These are phyloP conservation scores for Cromileptes altivelis DNA, from an alignment of 2,113 vertebrate species.

Conservation along the genomic window DNA sequence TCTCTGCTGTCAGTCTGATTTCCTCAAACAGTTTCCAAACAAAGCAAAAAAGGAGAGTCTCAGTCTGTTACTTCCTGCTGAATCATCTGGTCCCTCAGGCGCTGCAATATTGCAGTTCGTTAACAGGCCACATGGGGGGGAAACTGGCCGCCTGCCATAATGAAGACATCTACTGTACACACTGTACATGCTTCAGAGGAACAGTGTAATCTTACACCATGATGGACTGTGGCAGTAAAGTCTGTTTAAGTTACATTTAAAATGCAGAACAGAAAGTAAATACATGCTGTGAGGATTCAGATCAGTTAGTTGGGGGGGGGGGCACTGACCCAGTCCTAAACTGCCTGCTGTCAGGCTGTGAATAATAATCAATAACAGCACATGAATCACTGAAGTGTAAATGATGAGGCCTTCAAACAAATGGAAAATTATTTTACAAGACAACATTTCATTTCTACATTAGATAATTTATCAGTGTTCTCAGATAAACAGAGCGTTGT, in stretches of 20 bases:
- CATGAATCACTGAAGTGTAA: constrained; percentile 2
- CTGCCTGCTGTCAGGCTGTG: neutral
- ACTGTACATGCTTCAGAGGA: neutral
- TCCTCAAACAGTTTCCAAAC: constrained; percentile 37
- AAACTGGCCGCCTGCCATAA: constrained; percentile 16
- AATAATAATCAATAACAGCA: constrained; percentile 22
- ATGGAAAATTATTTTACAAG: neutral
- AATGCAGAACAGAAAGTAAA: neutral
- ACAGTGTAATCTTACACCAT: neutral
- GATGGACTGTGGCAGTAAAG: neutral
- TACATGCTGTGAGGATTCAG: neutral
- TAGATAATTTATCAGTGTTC: neutral
- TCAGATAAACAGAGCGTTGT: neutral
- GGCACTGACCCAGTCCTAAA: constrained; percentile 7
- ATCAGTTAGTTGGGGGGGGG: neutral
- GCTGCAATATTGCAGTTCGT: constrained; percentile 58
- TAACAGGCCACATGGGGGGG: constrained; percentile 42
- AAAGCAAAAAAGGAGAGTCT: constrained; percentile 1
- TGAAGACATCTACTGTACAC: neutral
- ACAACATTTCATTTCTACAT: neutral
- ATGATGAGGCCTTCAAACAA: neutral
- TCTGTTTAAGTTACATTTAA: neutral
- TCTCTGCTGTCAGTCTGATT: constrained; percentile 39
- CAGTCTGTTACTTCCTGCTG: constrained; percentile 53
- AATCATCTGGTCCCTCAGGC: constrained; percentile 54